Evolutionary conservation across 2,888 invertebrate species (phyloP).

Genomic region (Caenorhabditis becei): DNA sequence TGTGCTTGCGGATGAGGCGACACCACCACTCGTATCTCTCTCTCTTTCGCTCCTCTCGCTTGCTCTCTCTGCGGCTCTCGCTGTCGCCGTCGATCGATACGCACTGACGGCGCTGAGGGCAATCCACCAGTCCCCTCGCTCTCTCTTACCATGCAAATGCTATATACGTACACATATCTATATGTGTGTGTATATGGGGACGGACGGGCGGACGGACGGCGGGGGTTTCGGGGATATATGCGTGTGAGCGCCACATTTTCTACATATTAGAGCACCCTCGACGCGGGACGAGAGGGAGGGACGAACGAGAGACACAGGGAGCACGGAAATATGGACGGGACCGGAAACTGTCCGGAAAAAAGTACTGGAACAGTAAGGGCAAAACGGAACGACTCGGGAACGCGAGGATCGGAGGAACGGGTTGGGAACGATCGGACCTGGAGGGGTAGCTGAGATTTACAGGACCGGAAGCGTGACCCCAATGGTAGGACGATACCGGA

Average conservation of each 20-base stretch:
- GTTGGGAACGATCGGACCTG: not conserved
- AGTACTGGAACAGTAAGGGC: not conserved
- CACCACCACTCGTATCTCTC: not conserved
- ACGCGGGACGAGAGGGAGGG: conserved; percentile 21
- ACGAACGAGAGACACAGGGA: conserved; percentile 10
- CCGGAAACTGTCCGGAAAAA: conserved; percentile 12
- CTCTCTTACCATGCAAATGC: conserved; percentile 61
- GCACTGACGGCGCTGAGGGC: conserved; percentile 52
- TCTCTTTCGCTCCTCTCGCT: conserved; percentile 17
- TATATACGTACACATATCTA: conserved; percentile 46
- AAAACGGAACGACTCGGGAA: not conserved
- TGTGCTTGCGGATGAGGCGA: conserved; percentile 6
- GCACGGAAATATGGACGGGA: conserved; percentile 15
- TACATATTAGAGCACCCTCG: conserved; percentile 47
- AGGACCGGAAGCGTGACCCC: not conserved
- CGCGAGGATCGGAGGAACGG: not conserved
- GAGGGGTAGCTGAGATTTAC: not conserved
- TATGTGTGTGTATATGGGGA: conserved; percentile 29
- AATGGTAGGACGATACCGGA: not conserved
- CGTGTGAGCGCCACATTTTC: conserved; percentile 54
- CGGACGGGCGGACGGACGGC: conserved; percentile 26
- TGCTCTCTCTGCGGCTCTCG: conserved; percentile 9
- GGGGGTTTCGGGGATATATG: conserved; percentile 59
- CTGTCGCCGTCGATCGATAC: conserved; percentile 38
- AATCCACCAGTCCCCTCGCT: conserved; percentile 51